These are phyloP conservation scores for Melanocharis versteri DNA, from an alignment of 2,113 vertebrate genomes.

Conservation along the genomic window DNA sequence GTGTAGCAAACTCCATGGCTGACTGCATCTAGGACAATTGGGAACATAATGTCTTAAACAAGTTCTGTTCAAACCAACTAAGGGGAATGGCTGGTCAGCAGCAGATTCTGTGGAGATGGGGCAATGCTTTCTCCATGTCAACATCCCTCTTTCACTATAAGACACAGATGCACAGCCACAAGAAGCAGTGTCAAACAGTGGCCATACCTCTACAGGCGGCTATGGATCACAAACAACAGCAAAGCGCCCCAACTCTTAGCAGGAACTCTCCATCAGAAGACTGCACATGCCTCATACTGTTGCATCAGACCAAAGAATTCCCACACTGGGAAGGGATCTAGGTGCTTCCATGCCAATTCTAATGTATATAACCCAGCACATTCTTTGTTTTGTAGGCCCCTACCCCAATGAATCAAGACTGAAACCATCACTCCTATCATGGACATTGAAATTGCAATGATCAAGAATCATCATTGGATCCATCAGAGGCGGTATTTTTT, in stretches of 20 bases:
- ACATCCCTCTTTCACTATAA: neutral
- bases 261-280: neutral
- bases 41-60: neutral
- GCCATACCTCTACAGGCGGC: neutral
- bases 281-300: neutral
- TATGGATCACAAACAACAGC: rapidly evolving
- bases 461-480: neutral
- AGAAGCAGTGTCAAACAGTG: neutral
- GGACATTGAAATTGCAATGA: neutral
- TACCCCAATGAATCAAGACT: neutral
- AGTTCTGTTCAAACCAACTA: neutral
- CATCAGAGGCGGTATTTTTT: neutral
- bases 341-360: neutral
- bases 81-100: neutral
- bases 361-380: neutral
- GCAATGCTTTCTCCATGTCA: neutral
- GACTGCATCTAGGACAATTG: neutral
- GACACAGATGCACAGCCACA: neutral
- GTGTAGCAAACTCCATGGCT: neutral
- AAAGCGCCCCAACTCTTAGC: neutral
- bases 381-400: neutral
- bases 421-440: neutral
- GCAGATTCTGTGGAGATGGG: neutral
- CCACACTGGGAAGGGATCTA: neutral
- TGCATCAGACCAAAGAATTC: neutral